These are phyloP conservation scores for Sterrhoptilus dennistouni DNA, from an alignment of 2,113 vertebrate genomes.

Conservation along the genomic window DNA sequence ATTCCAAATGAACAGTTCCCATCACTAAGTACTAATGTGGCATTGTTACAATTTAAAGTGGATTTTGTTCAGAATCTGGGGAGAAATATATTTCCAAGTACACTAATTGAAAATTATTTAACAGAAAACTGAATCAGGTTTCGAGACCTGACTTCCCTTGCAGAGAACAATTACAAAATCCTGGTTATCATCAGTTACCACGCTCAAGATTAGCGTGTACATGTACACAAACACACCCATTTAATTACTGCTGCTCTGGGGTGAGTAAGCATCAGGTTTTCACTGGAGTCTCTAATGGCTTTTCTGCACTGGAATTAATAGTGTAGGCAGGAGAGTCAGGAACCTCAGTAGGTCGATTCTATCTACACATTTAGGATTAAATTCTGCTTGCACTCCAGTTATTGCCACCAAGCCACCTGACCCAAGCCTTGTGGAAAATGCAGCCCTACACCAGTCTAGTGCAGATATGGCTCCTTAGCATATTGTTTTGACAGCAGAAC, in stretches of 20 bases:
- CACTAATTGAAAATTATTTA: not conserved
- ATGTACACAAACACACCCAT: not conserved
- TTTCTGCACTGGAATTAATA: not conserved
- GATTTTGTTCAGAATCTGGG: not conserved
- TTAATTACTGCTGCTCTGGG: not conserved
- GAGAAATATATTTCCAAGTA: not conserved
- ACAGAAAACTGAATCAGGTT: not conserved
- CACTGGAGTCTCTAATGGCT: not conserved
- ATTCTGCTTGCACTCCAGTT: not conserved
- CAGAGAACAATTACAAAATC: not conserved
- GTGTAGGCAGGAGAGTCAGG: not conserved
- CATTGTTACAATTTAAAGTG: not conserved
- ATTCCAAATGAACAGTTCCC: not conserved
- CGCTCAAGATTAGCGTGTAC: not conserved
- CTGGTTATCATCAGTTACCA: not conserved
- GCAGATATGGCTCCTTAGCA: not conserved
- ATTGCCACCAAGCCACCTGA: not conserved
- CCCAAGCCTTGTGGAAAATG: not conserved
- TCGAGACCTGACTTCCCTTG: not conserved
- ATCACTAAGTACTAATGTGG: not conserved
- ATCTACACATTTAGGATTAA: not conserved
- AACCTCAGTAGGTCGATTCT: not conserved
- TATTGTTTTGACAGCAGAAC: not conserved
- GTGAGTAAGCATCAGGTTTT: constrained; percentile 12
- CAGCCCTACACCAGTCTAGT: not conserved